phyloP scores from a whole-genome alignment of 1,140 invertebrate species.

The Eubasilissa regina region DNA sequence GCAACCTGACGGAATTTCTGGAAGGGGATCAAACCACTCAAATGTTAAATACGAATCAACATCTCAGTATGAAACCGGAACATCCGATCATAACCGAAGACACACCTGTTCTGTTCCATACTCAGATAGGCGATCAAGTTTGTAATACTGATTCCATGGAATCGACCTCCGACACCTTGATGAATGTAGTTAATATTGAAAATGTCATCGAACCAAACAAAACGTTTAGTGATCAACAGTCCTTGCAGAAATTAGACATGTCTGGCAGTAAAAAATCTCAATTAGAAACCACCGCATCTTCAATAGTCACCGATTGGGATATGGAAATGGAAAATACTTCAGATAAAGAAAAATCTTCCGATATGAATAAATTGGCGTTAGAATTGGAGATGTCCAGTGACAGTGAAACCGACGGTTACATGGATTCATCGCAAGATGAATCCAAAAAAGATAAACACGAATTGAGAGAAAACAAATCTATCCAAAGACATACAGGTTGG shows the following conservation, averaged over 20 bases:
- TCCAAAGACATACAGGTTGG: constrained; percentile 34
- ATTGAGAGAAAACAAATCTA: constrained; percentile 30
- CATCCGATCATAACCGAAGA: constrained; percentile 70
- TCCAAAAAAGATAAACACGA: constrained; percentile 31
- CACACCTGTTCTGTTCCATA: constrained; percentile 72
- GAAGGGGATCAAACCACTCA: constrained; percentile 63
- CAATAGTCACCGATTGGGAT: constrained; percentile 74
- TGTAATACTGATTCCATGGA: constrained; percentile 69
- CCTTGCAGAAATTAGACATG: constrained; percentile 14
- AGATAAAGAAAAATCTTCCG: constrained; percentile 66
- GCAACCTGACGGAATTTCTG: constrained; percentile 68
- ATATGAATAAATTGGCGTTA: constrained; percentile 67
- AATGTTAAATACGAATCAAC: constrained; percentile 61
- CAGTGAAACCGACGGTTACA: constrained; percentile 67
- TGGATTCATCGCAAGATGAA: constrained; percentile 57
- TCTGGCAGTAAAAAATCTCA: constrained; percentile 6
- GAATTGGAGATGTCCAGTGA: constrained; percentile 72
- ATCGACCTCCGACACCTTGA: constrained; percentile 66
- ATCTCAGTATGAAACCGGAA: constrained; percentile 60
- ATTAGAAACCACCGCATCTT: constrained; percentile 61
- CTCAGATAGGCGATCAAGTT: constrained; percentile 65
- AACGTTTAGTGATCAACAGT: constrained; percentile 26
- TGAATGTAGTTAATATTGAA: constrained; percentile 62
- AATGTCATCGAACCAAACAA: constrained; percentile 45
- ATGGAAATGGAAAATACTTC: constrained; percentile 73